phyloP scores from a whole-genome alignment of 2,113 vertebrate species.

The Pterocles orientalis region DNA sequence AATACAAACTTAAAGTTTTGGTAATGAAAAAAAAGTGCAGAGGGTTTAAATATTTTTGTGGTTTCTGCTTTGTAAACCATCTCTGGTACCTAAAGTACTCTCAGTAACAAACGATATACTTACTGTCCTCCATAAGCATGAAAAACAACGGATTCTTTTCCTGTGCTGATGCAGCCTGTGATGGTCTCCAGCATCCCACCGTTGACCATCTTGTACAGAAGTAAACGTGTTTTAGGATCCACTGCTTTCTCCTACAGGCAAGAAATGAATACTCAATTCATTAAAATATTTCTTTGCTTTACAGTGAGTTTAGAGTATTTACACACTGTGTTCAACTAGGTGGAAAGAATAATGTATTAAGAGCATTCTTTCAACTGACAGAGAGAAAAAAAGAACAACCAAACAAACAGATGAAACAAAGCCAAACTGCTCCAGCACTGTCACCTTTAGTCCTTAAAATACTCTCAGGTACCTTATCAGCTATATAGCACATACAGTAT shows the following conservation, averaged over 20 bases:
- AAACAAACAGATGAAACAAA: background rate
- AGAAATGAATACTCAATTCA: background rate
- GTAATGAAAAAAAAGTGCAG: background rate
- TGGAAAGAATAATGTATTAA: background rate
- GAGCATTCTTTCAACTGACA: background rate
- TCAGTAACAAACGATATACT: background rate
- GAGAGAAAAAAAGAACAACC: background rate
- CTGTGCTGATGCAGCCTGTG: slow-evolving; percentile 97
- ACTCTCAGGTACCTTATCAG: background rate
- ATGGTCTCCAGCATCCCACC: slow-evolving; percentile 90
- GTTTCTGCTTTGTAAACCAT: background rate
- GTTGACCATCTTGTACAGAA: slow-evolving; percentile 98
- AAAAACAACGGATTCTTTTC: slow-evolving; percentile 97
- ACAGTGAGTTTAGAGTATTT: background rate
- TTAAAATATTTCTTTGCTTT: background rate
- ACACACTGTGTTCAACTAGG: background rate
- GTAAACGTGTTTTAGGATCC: slow-evolving; percentile 93
- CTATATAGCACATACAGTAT: background rate
- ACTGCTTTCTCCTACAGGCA: slow-evolving; percentile 91
- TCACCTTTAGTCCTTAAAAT: background rate
- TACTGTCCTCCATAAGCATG: slow-evolving; percentile 95
- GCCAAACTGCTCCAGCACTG: background rate
- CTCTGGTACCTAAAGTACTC: background rate
- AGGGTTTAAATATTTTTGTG: background rate
- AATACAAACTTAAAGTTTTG: background rate